Percentiles rank a stretch among this genome's conserved stretches.
phyloP scores from a whole-genome alignment of 2,113 vertebrate species.

The Zonotrichia leucophrys region DNA sequence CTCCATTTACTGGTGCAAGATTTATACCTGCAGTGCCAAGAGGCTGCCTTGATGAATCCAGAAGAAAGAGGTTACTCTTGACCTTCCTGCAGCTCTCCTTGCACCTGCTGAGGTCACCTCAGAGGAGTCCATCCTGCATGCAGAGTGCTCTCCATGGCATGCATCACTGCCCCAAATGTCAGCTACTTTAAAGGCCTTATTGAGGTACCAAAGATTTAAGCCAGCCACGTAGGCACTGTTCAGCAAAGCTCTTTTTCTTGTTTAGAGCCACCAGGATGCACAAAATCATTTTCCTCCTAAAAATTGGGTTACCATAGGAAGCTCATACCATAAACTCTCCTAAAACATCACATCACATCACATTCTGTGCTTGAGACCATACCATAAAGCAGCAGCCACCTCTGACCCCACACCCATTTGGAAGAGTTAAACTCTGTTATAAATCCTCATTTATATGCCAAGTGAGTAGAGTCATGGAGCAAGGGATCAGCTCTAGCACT shows the following conservation, averaged over 20 bases:
- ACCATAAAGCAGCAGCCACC: conserved; percentile 32
- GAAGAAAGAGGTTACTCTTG: not conserved
- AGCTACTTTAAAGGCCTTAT: not conserved
- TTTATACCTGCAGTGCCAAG: not conserved
- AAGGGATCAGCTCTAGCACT: conserved; percentile 34
- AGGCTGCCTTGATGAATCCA: not conserved
- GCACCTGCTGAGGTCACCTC: not conserved
- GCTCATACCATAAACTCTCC: conserved; percentile 2
- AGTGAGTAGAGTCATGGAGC: not conserved
- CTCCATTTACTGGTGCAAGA: not conserved
- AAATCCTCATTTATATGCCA: conserved; percentile 60
- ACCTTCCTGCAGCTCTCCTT: not conserved
- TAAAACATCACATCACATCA: not conserved
- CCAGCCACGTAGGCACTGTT: not conserved
- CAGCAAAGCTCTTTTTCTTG: not conserved
- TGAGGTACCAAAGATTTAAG: not conserved
- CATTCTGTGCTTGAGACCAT: not conserved
- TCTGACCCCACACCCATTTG: conserved; percentile 11
- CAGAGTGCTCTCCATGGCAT: not conserved
- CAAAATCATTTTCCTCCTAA: conserved; percentile 5
- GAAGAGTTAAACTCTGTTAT: conserved; percentile 32
- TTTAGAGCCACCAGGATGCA: not conserved
- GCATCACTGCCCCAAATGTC: not conserved
- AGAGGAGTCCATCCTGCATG: not conserved
- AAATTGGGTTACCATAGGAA: not conserved